A percentile compares a stretch with the other conserved stretches of the same genome.
Evolutionary conservation across 2,888 invertebrate species (phyloP).

Genomic region (Torymus texanus): DNA sequence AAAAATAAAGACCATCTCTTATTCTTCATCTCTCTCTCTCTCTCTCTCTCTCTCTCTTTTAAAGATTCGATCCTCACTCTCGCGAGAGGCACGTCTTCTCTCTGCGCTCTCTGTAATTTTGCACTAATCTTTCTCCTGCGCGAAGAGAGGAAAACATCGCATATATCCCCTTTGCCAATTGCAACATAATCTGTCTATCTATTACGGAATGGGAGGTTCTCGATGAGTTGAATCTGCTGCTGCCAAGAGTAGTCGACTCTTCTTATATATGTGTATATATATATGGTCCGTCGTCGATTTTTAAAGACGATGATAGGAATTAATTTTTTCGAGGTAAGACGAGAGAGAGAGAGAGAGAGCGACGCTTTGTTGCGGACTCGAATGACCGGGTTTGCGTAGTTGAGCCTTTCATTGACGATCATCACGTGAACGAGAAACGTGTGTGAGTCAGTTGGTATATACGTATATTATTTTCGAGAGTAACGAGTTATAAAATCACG

Average conservation of each 20-base stretch:
- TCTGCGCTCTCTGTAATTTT: conserved; percentile 68
- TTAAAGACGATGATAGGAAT: conserved; percentile 30
- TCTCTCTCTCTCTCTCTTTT: too few relatives aligned
- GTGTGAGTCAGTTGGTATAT: too few relatives aligned
- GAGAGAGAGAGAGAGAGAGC: too few relatives aligned
- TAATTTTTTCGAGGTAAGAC: conserved; percentile 22
- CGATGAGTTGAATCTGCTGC: conserved; percentile 40
- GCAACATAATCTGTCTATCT: conserved; percentile 71
- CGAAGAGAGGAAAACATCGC: conserved; percentile 63
- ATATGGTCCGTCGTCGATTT: too few relatives aligned
- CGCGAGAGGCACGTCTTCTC: conserved; percentile 65
- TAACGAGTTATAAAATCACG: conserved; percentile 41
- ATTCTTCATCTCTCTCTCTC: too few relatives aligned
- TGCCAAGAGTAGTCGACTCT: neutral
- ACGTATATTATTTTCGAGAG: conserved; percentile 32
- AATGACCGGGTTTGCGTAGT: conserved; percentile 15
- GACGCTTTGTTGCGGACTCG: neutral
- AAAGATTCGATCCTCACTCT: neutral
- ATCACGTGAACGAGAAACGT: neutral
- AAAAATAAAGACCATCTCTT: conserved; percentile 32
- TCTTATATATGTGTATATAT: neutral
- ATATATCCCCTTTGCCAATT: conserved; percentile 64
- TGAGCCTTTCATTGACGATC: conserved; percentile 22
- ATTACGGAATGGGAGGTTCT: conserved; percentile 59
- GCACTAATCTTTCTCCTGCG: conserved; percentile 66